Evolutionary conservation across 2,888 invertebrate species (phyloP), one percentile per base, ranked within the genome.

Genomic region (Fragum fragum): DNA sequence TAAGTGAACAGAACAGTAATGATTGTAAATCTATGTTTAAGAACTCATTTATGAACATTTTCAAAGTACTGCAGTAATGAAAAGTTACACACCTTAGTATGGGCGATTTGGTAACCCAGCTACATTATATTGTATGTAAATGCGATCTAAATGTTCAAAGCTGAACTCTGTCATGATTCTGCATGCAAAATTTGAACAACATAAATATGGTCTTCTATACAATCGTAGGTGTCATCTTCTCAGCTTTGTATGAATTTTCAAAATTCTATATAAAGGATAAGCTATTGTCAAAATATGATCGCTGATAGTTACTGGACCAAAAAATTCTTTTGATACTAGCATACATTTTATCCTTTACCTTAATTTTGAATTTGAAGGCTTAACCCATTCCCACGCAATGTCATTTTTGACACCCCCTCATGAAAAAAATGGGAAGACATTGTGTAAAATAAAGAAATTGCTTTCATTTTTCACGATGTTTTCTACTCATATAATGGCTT

Each of bases 221-320:
- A 32, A 61, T 23, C 6, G 61, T 9, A 23, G 42, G 66, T 66
- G 66, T 66, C 66, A 42, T 66, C 66, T 26, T 66, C 57, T 14
- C 28, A 26, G n/a, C 57, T 57, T 57, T 57, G 57, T 57, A 47
- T 47, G 47, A 47, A 47, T 47, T 47, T n/a, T n/a, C 47, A 9
- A 14, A 47, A 47, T 47, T 47, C 14, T 47, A 47, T 47, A 47
- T 47, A 9, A 47, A 47, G 32, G 47, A 47, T 47, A 47, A 47
- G 47, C 47, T 47, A 47, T 47, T 47, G 47, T 47, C 47, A 47
- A 47, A 47, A 47, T 47, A 47, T 47, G 47, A 47, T 47, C 47
- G 47, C 47, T 47, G 47, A 47, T 47, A 47, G 47, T 47, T 47
- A 47, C 47, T 47, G 47, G 47, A 47, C 47, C 47, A 47, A 47